Conservation (phyloP, 2,113 vertebrate species). For the Tylochromis polylepis region DNA sequence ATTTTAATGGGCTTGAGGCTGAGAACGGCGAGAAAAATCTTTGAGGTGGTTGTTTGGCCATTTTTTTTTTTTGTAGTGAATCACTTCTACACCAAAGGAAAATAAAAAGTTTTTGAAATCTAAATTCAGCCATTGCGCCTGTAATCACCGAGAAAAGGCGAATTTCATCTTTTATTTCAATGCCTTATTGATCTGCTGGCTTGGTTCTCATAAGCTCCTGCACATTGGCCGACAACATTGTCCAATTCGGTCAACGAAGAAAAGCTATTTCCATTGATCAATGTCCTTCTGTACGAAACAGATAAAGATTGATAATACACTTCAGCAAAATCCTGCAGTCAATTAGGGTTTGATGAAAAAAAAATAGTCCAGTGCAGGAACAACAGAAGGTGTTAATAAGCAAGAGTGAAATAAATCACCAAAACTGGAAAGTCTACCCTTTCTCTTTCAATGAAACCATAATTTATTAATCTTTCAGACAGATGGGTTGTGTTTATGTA, state of each 20-base stretch:
- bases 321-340: conserved; percentile 73
- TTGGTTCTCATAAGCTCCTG: conserved; percentile 58
- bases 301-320: conserved; percentile 77
- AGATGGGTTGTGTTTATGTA: conserved; percentile 50
- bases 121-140: conserved; percentile 42
- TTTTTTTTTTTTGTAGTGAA: conserved; percentile 24
- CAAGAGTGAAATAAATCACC: conserved; percentile 59
- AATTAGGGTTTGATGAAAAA: conserved; percentile 65
- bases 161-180: conserved; percentile 74
- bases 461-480: conserved; percentile 69
- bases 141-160: conserved; percentile 53
- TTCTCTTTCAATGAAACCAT: conserved; percentile 53
- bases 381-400: conserved; percentile 59
- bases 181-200: conserved; percentile 70
- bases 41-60: conserved; percentile 65
- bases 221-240: conserved; percentile 55
- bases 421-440: conserved; percentile 34
- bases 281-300: conserved; percentile 66
- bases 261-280: conserved; percentile 78
- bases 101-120: conserved; percentile 51
- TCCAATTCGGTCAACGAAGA: conserved; percentile 71
- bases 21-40: conserved; percentile 54
- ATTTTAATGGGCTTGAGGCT: conserved; percentile 77
- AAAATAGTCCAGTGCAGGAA: conserved; percentile 47
- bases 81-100: conserved; percentile 52